A percentile compares a stretch with the other conserved stretches of the same genome.
Evolutionary conservation across 2,888 invertebrate genomes (phyloP).

Genomic region (Coelinius sp.): DNA sequence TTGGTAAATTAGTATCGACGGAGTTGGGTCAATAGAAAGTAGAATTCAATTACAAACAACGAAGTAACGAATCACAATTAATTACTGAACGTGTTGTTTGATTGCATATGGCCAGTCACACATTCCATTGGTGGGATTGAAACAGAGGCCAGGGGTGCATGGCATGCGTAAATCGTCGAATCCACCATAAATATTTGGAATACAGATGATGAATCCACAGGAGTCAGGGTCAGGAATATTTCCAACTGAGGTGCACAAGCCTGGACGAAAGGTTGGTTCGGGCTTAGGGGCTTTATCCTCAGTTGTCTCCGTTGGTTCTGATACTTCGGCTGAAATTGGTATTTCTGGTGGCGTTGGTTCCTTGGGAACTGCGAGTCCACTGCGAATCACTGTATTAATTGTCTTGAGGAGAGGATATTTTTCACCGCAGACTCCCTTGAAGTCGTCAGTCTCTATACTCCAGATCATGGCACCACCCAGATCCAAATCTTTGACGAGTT

Average conservation of each 20-base stretch:
- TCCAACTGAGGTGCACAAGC: constrained; percentile 69
- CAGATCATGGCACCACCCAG: constrained; percentile 82
- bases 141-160: constrained; percentile 38
- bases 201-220: constrained; percentile 72
- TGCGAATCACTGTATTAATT: constrained; percentile 70
- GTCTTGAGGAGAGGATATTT: constrained; percentile 76
- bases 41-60: too few species aligned
- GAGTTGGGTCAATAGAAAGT: too few species aligned
- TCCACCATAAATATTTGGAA: constrained; percentile 51
- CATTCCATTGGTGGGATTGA: constrained; percentile 9
- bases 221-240: constrained; percentile 69
- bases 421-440: constrained; percentile 76
- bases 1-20: too few species aligned
- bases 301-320: constrained; percentile 15
- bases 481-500: constrained; percentile 56
- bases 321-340: neutral
- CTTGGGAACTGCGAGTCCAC: neutral
- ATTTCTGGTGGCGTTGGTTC: neutral
- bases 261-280: neutral
- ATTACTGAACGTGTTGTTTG: too few species aligned
- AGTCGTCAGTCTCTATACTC: constrained; percentile 87
- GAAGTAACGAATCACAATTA: too few species aligned
- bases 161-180: constrained; percentile 49
- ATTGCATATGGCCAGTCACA: constrained; percentile 43
- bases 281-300: neutral